Base-by-base conservation (phyloP, 2,888 invertebrate genomes). In the Frankliniella intonsa region DNA sequence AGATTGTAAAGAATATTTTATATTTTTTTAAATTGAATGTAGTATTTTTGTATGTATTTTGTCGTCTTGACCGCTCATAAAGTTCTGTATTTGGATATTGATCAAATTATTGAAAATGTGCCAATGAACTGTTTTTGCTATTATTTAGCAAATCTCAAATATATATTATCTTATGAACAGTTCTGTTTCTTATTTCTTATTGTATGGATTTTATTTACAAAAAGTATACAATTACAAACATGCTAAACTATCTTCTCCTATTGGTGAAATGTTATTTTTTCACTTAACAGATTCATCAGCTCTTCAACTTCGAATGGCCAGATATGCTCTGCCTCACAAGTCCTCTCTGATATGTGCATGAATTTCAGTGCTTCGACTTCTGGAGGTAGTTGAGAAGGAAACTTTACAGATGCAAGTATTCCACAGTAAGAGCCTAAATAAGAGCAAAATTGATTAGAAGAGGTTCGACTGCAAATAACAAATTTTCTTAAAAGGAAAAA, bases 251-350 rank as follows among this genome's bases (percentile, higher is more conserved):
- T 3, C 38, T 38, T 3, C 3, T 19, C n/a, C 27, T 25, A 65
- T 10, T 69, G 14, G 5, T 81, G 50, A 50, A 51, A 76, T 27
- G 38, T 50, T 0, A 82, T 69, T 0, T 80, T 80, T 62, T 82
- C 80, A 22, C 81, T 65, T 11, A 82, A 50, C 14, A 84, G 27
- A 8, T 55, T 50, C 49, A 80, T 82, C 22, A 84, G 82, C 79
- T 84, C 84, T 82, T 83, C 80, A 14, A 85, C 84, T 83, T 85
- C 85, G 25, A 80, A n/a, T 19, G 84, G 84, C 85, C 85, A 85
- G 81, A 83, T 81, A 12, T 80, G 19, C 25, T 83, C 55, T 50
- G 83, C 82, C 12, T 76, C 69, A 76, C 25, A 25, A 17, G 82
- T 49, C n/a, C 80, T 76, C 82, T 80, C 81, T 9, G 80, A 80